Percentiles rank a stretch among this genome's conserved stretches.
Evolutionary conservation across 2,113 vertebrate species (phyloP).

Genomic region (Jacana jacana): DNA sequence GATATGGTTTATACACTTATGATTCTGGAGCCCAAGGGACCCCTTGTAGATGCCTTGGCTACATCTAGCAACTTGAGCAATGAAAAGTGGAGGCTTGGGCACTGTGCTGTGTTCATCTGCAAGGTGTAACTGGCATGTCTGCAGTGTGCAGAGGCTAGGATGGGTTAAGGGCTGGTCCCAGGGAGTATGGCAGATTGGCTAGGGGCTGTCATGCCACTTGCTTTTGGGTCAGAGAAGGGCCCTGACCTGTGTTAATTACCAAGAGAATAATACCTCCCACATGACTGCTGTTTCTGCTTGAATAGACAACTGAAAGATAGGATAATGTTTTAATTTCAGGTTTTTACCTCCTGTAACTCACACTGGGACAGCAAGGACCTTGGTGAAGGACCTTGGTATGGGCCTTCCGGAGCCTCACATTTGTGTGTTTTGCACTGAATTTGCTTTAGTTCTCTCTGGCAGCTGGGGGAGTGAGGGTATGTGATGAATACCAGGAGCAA

Average conservation of each 20-base stretch:
- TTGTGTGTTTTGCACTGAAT: neutral
- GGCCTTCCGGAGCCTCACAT: neutral
- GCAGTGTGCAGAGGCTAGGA: neutral
- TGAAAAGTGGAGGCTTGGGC: neutral
- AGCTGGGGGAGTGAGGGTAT: neutral
- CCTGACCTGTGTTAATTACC: neutral
- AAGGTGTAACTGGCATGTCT: accelerated
- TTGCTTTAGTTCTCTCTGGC: neutral
- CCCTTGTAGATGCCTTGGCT: neutral
- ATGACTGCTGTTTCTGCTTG: neutral
- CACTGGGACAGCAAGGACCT: neutral
- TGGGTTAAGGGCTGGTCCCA: neutral
- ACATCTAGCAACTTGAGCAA: neutral
- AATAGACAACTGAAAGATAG: neutral
- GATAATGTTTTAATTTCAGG: neutral
- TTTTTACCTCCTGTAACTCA: neutral
- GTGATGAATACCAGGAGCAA: neutral
- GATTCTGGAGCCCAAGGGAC: neutral
- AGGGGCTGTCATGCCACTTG: neutral
- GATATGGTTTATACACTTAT: neutral
- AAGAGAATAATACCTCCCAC: neutral
- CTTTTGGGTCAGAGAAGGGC: neutral
- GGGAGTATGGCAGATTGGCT: neutral
- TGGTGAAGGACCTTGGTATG: neutral
- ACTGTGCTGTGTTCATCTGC: neutral